Evolutionary conservation across 2,888 invertebrate genomes (phyloP).

Genomic region (Melinaea marsaeus): DNA sequence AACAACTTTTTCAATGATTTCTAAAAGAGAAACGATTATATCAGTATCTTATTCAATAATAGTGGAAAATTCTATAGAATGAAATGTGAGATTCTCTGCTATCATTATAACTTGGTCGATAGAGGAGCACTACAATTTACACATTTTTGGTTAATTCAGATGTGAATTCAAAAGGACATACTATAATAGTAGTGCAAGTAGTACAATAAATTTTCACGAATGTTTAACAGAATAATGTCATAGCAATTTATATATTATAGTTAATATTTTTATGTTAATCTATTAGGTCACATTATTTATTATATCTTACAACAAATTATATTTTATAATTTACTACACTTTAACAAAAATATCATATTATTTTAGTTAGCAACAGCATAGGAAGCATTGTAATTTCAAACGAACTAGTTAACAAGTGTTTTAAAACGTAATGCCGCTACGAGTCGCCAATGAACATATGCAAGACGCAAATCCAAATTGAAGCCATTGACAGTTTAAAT

Average conservation of each 20-base stretch:
- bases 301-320: no score
- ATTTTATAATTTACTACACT: no score
- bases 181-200: no score
- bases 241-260: no score
- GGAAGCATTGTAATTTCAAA: background rate
- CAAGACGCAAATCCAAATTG: constrained; percentile 60
- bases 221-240: no score
- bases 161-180: background rate
- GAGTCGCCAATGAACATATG: constrained; percentile 36
- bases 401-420: constrained; percentile 6
- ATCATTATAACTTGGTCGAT: constrained; percentile 23
- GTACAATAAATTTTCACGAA: no score
- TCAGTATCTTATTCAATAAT: no score
- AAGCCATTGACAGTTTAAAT: constrained; percentile 65
- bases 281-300: no score
- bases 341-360: no score
- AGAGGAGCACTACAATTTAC: constrained; percentile 16
- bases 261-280: no score
- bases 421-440: constrained; percentile 12
- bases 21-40: no score
- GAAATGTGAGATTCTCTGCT: constrained; percentile 17
- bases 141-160: constrained; percentile 17
- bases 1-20: no score
- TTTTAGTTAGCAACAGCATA: background rate
- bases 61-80: background rate